These are phyloP conservation scores for Drosophila aldrichi DNA, from an alignment of 2,888 invertebrate genomes.

Conservation along the genomic window DNA sequence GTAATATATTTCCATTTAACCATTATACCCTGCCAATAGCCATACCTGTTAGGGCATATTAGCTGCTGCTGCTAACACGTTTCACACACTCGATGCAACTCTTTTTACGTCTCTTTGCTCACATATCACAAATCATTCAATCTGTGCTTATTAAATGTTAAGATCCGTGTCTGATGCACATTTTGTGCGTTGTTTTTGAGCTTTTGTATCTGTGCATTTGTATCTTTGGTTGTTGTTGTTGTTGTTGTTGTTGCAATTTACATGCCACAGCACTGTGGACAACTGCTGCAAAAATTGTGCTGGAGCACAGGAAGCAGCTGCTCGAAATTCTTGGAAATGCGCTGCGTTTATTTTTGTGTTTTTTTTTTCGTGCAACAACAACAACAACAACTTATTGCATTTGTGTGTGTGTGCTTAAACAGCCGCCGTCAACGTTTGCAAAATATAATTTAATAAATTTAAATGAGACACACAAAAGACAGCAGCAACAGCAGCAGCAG, in stretches of 20 bases:
- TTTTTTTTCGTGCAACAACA: constrained; percentile 5
- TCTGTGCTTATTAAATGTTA: constrained; percentile 35
- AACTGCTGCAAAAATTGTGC: constrained; percentile 64
- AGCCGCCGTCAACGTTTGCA: constrained; percentile 45
- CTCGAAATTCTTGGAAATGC: constrained; percentile 77
- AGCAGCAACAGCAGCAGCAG: constrained; percentile 36
- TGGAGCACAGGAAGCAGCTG: constrained; percentile 76
- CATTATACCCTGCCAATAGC: not conserved
- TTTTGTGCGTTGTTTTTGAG: constrained; percentile 23
- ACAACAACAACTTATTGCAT: constrained; percentile 34
- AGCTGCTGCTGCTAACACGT: not conserved
- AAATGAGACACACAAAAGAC: constrained; percentile 65
- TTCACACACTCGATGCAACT: not conserved
- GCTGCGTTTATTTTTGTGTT: constrained; percentile 41
- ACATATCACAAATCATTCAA: constrained; percentile 17
- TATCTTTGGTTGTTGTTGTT: constrained; percentile 29
- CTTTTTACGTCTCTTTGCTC: not conserved
- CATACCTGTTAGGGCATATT: not conserved
- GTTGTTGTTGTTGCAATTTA: constrained; percentile 53
- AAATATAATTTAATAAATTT: constrained; percentile 76
- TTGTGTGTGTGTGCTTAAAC: constrained; percentile 33
- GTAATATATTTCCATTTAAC: not conserved
- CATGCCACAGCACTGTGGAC: constrained; percentile 51
- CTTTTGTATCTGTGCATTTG: constrained; percentile 42
- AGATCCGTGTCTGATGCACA: constrained; percentile 24